These are phyloP conservation scores for Papilio helenus DNA, from an alignment of 1,140 invertebrate species.

Conservation along the genomic window DNA sequence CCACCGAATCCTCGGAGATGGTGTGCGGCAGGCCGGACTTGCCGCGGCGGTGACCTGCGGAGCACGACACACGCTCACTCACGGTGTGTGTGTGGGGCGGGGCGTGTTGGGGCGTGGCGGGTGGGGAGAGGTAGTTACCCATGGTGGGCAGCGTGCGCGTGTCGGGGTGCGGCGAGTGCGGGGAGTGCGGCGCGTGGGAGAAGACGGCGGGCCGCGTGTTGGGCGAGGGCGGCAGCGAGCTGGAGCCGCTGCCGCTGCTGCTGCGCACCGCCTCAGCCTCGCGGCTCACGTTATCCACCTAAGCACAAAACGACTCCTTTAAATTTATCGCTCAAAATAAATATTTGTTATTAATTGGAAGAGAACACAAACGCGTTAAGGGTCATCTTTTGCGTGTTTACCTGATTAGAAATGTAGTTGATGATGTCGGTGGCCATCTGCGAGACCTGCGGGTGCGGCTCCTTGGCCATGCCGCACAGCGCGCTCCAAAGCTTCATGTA, in stretches of 20 bases:
- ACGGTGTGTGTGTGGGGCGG: neutral
- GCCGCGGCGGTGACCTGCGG: constrained; percentile 59
- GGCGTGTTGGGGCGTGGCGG: constrained; percentile 43
- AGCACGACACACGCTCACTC: neutral
- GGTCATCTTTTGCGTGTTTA: constrained; percentile 51
- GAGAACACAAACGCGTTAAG: neutral
- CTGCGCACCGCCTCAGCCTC: constrained; percentile 49
- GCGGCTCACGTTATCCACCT: constrained; percentile 63
- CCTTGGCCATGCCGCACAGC: constrained; percentile 88
- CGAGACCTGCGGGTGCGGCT: constrained; percentile 93
- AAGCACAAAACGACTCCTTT: constrained; percentile 15
- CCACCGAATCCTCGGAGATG: constrained; percentile 72
- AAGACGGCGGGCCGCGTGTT: constrained; percentile 70
- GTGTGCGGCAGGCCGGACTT: constrained; percentile 68
- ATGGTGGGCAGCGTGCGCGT: constrained; percentile 54
- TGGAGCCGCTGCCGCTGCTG: constrained; percentile 45
- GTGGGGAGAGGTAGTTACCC: constrained; percentile 40
- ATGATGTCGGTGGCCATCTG: constrained; percentile 90
- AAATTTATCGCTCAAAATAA: constrained; percentile 2
- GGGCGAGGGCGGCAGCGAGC: constrained; percentile 84
- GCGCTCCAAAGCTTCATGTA: constrained; percentile 94
- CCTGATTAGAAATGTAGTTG: constrained; percentile 90
- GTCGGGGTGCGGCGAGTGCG: constrained; percentile 42
- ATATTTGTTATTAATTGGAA: neutral
- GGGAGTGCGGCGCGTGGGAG: constrained; percentile 39